These are phyloP conservation scores for Capitulum mitella DNA, from an alignment of 2,888 invertebrate genomes.

Conservation along the genomic window DNA sequence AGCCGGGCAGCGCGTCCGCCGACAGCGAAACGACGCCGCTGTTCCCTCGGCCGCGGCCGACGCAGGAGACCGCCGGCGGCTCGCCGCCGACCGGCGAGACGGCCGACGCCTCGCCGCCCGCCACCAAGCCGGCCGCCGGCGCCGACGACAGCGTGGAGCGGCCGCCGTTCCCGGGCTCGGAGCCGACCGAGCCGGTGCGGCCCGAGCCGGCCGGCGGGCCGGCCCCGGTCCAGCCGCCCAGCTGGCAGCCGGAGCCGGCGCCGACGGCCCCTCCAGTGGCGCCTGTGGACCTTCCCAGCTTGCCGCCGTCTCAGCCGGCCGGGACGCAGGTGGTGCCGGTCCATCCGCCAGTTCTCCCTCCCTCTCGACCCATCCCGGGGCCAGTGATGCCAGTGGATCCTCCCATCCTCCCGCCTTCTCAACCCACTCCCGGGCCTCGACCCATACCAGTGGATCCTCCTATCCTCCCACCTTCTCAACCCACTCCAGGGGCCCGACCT, in stretches of 20 bases:
- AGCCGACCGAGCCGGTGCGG: not conserved
- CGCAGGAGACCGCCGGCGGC: not conserved
- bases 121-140: not conserved
- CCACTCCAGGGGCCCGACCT: no score
- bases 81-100: no score
- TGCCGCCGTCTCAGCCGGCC: no score
- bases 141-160: not conserved
- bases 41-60: no score
- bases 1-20: no score
- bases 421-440: not conserved
- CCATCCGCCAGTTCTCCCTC: not conserved
- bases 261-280: not conserved
- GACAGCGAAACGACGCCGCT: no score
- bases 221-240: not conserved
- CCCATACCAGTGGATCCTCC: not conserved
- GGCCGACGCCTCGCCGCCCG: no score
- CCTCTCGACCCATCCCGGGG: not conserved
- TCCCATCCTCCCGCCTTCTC: not conserved
- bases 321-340: not conserved
- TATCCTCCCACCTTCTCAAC: not conserved
- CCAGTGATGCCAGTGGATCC: not conserved
- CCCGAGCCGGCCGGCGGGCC: not conserved
- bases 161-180: not conserved
- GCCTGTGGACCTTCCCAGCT: no score
- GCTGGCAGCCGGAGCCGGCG: not conserved